A percentile compares a stretch with the other conserved stretches of the same genome.
These are phyloP conservation scores for Bothrops jararaca DNA, from an alignment of 2,113 vertebrate species.

Conservation along the genomic window DNA sequence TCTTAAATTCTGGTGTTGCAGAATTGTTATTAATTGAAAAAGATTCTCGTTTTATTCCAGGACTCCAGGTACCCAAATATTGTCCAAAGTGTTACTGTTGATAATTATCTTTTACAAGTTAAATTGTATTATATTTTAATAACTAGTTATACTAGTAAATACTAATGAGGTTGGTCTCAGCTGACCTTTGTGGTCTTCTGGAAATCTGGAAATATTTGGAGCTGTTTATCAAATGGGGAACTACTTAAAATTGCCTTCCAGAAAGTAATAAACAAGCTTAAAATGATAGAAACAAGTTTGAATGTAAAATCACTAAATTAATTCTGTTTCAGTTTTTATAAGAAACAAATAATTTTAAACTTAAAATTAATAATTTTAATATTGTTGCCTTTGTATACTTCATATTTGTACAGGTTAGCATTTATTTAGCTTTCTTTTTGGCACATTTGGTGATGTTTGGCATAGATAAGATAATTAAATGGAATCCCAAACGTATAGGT, in stretches of 20 bases:
- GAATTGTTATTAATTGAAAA: constrained; percentile 94
- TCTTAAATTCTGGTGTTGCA: constrained; percentile 80
- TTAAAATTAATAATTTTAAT: background rate
- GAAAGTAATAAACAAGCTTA: background rate
- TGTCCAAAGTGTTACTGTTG: background rate
- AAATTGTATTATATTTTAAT: background rate
- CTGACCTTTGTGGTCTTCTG: background rate
- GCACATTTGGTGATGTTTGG: background rate
- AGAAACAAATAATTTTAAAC: background rate
- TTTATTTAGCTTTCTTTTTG: background rate
- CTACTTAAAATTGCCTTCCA: background rate
- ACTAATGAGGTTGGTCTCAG: background rate
- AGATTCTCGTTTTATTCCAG: constrained; percentile 89
- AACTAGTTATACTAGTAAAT: background rate
- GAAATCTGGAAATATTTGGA: background rate
- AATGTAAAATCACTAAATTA: background rate
- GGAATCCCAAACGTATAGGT: background rate
- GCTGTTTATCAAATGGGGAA: background rate
- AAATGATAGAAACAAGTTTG: background rate
- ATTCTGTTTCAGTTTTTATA: background rate
- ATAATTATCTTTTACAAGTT: background rate
- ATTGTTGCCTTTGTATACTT: background rate
- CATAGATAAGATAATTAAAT: background rate
- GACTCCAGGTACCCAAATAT: constrained; percentile 81
- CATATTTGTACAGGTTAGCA: background rate